These are phyloP conservation scores for Eriosoma lanigerum DNA, from an alignment of 1,140 invertebrate species.

Conservation along the genomic window DNA sequence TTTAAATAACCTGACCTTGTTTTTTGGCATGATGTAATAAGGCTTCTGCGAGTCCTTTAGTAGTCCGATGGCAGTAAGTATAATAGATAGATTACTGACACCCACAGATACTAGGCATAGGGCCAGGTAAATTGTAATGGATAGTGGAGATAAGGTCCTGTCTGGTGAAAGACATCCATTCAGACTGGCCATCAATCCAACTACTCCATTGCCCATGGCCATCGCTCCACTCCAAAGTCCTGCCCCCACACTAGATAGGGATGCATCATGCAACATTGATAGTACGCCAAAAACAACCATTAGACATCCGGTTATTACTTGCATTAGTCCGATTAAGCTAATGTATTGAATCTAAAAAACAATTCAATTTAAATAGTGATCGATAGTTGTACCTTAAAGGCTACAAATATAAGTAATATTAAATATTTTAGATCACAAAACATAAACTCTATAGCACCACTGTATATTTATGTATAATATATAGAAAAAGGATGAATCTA, in stretches of 20 bases:
- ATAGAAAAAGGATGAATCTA: too few relatives aligned
- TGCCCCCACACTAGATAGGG: conserved; percentile 63
- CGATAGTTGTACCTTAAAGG: too few relatives aligned
- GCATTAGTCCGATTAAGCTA: conserved; percentile 59
- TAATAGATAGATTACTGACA: conserved; percentile 64
- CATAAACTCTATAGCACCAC: too few relatives aligned
- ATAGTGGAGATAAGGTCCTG: conserved; percentile 55
- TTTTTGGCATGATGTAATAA: conserved; percentile 47
- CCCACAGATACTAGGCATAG: conserved; percentile 63
- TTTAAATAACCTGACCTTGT: conserved; percentile 52
- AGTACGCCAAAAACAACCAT: conserved; percentile 64
- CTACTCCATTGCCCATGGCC: conserved; percentile 62
- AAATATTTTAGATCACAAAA: too few relatives aligned
- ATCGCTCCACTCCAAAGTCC: conserved; percentile 66
- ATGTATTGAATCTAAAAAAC: conserved; percentile 27
- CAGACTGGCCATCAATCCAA: conserved; percentile 63
- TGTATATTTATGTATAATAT: too few relatives aligned
- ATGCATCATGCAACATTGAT: conserved; percentile 63
- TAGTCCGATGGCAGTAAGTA: conserved; percentile 64
- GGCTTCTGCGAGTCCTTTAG: conserved; percentile 60
- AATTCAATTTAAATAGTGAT: too few relatives aligned
- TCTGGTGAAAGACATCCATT: conserved; percentile 59
- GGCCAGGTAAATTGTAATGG: conserved; percentile 64
- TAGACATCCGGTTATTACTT: conserved; percentile 63
- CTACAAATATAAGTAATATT: too few relatives aligned